These are phyloP conservation scores for Leptura quadrifasciata DNA, from an alignment of 2,888 invertebrate genomes.

Conservation along the genomic window DNA sequence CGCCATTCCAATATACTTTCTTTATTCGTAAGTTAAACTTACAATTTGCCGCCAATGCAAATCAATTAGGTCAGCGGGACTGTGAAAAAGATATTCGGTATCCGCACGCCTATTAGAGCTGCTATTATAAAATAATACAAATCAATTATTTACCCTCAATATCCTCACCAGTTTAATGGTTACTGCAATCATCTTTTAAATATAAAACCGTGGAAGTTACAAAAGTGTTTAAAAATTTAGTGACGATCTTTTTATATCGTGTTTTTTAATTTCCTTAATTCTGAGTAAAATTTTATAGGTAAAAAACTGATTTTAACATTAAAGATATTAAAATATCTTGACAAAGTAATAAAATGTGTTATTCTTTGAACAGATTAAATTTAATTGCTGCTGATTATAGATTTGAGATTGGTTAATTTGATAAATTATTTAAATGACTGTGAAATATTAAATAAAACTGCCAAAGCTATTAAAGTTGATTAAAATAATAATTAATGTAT, in stretches of 20 bases:
- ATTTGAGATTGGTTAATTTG: neutral
- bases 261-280: neutral
- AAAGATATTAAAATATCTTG: neutral
- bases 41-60: neutral
- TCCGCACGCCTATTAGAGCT: neutral
- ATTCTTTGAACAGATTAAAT: neutral
- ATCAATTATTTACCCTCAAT: neutral
- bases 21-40: too few species aligned
- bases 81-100: neutral
- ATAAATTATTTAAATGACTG: neutral
- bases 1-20: too few species aligned
- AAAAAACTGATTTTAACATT: neutral
- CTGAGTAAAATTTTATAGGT: neutral
- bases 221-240: neutral
- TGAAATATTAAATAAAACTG: neutral
- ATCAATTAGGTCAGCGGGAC: neutral
- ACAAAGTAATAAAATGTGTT: neutral
- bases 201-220: neutral
- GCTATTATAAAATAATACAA: neutral
- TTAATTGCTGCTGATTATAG: neutral
- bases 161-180: slow-evolving; percentile 2
- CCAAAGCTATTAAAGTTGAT: too few species aligned
- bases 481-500: too few species aligned
- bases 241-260: neutral
- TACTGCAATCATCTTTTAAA: neutral